Conservation (phyloP, 2,888 invertebrate genomes). For the Acanthacorydalis orientalis region DNA sequence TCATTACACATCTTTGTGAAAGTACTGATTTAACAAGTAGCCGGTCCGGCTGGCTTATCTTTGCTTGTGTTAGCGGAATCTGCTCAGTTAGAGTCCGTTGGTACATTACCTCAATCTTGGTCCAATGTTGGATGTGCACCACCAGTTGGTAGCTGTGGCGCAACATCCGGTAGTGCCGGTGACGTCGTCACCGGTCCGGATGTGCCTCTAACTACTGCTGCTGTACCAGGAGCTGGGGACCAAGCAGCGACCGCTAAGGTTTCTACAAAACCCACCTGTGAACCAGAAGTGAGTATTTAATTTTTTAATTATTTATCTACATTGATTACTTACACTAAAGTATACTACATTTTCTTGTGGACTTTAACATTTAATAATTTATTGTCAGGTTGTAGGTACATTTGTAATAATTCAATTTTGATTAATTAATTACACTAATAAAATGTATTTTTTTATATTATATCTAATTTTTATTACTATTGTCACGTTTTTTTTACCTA, state of each 20-base stretch:
- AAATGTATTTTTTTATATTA: too few species aligned
- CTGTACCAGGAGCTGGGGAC: background rate
- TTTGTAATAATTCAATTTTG: too few species aligned
- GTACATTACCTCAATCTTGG: background rate
- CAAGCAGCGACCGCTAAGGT: conserved; percentile 8
- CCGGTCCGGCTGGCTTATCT: conserved; percentile 15
- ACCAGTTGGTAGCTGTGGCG: background rate
- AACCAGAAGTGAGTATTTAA: conserved; percentile 16
- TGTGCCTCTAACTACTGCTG: background rate
- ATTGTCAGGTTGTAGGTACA: too few species aligned
- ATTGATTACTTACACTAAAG: too few species aligned
- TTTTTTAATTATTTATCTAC: background rate
- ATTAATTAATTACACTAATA: too few species aligned
- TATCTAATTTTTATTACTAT: too few species aligned
- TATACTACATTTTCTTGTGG: too few species aligned
- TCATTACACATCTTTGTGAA: conserved; percentile 6
- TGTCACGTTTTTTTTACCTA: too few species aligned
- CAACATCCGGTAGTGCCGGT: background rate
- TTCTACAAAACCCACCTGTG: conserved; percentile 11
- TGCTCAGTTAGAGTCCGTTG: conserved; percentile 7
- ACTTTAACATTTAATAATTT: too few species aligned
- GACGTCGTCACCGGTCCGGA: background rate
- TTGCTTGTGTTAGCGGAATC: conserved; percentile 17
- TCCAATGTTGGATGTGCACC: conserved; percentile 3
- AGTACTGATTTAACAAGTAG: conserved; percentile 17